These are phyloP conservation scores for Etia nguti DNA, from an alignment of 2,113 vertebrate genomes.

Conservation along the genomic window DNA sequence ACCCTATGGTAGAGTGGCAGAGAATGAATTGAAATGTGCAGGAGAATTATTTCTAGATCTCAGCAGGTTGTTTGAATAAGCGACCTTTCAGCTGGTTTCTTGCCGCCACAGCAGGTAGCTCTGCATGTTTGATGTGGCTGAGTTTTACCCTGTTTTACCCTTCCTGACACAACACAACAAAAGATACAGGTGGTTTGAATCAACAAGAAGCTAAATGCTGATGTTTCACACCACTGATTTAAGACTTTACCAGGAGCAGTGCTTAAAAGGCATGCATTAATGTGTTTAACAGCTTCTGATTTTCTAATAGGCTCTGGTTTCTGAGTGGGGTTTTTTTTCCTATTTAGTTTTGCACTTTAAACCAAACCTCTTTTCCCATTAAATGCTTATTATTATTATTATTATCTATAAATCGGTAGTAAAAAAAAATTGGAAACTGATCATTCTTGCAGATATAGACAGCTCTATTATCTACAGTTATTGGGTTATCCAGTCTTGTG, in stretches of 20 bases:
- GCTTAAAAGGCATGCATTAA: not conserved
- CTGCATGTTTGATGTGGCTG: not conserved
- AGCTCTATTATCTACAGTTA: not conserved
- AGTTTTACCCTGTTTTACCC: not conserved
- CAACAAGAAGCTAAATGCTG: not conserved
- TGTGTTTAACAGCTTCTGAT: not conserved
- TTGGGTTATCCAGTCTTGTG: not conserved
- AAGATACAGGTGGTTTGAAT: not conserved
- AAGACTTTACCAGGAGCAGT: not conserved
- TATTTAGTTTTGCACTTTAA: not conserved
- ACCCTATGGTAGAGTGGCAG: not conserved
- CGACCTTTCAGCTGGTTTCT: not conserved
- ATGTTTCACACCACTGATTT: not conserved
- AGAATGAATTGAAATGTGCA: not conserved
- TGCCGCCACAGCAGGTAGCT: not conserved
- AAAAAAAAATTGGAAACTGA: not conserved
- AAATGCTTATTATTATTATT: not conserved
- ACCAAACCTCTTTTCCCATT: not conserved
- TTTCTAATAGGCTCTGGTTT: not conserved
- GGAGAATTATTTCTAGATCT: not conserved
- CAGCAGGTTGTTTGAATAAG: not conserved
- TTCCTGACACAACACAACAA: not conserved
- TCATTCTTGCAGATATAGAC: not conserved
- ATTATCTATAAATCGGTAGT: rapidly evolving
- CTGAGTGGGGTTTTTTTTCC: not conserved